Conservation (phyloP, 1,140 invertebrate genomes). For the Drosophila murphyi region DNA sequence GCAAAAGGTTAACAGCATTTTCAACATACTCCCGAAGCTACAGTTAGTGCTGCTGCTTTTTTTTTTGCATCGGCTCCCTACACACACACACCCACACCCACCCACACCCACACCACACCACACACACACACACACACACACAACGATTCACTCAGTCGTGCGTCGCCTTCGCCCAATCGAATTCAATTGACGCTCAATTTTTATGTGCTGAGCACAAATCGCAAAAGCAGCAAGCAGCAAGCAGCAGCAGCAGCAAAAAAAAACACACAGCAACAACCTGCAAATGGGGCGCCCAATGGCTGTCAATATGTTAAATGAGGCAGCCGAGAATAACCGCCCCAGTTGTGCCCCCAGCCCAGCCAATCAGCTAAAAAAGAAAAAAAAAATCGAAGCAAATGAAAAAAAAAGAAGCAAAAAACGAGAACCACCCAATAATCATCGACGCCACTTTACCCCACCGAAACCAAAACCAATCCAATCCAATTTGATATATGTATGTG, state of each 20-base stretch:
- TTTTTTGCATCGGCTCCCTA: slow-evolving; percentile 59
- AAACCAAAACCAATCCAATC: slow-evolving; percentile 73
- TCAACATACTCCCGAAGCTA: slow-evolving; percentile 1
- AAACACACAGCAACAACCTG: slow-evolving; percentile 26
- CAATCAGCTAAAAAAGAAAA: slow-evolving; percentile 12
- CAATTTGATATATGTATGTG: slow-evolving; percentile 71
- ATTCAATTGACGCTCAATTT: slow-evolving; percentile 84
- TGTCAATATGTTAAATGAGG: slow-evolving; percentile 61
- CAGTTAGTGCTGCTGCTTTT: slow-evolving; percentile 36
- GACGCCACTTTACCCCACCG: slow-evolving; percentile 50
- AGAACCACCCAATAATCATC: slow-evolving; percentile 53
- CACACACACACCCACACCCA: slow-evolving; percentile 40
- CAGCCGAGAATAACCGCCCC: slow-evolving; percentile 35
- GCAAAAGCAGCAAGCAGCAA: slow-evolving; percentile 16
- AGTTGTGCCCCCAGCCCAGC: slow-evolving; percentile 5
- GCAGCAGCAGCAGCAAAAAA: slow-evolving; percentile 20
- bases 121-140: slow-evolving; percentile 10
- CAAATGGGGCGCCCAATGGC: slow-evolving; percentile 40
- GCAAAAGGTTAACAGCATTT: slow-evolving; percentile 78
- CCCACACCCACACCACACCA: slow-evolving; percentile 19
- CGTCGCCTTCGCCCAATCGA: slow-evolving; percentile 79
- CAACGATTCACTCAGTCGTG: slow-evolving; percentile 48
- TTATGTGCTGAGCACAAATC: slow-evolving; percentile 61
- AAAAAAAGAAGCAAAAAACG: neutral
- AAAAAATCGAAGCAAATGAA: neutral